Evolutionary conservation across 1,140 invertebrate genomes (phyloP).

Genomic region (Solenopsis invicta): DNA sequence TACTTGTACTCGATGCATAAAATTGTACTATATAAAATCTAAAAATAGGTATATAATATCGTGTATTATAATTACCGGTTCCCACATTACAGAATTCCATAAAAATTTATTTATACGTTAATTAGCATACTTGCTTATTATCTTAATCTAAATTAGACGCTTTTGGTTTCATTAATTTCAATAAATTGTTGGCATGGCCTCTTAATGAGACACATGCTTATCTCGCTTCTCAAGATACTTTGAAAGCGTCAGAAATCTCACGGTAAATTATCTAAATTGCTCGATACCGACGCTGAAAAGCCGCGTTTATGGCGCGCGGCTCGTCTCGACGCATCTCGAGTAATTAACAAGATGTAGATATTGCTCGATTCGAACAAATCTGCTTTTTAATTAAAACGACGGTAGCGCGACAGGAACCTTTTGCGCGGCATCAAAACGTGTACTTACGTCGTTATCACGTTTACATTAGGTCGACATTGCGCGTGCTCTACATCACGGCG

Average conservation of each 20-base stretch:
- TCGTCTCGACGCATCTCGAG: background rate
- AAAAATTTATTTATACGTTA: constrained; percentile 26
- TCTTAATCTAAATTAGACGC: background rate
- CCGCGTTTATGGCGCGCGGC: background rate
- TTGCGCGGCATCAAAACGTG: constrained; percentile 57
- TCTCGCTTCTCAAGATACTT: background rate
- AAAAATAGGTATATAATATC: background rate
- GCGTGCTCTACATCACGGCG: constrained; percentile 28
- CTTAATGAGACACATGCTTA: constrained; percentile 4
- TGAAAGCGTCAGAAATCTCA: constrained; percentile 2
- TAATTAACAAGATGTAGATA: constrained; percentile 58
- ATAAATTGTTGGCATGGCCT: background rate
- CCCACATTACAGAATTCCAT: background rate
- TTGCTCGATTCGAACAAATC: constrained; percentile 71
- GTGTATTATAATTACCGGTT: background rate
- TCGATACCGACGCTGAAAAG: constrained; percentile 5
- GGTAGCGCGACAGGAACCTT: constrained; percentile 42
- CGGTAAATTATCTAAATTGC: constrained; percentile 52
- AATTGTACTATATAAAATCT: background rate
- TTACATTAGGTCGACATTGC: constrained; percentile 69
- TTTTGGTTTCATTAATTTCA: constrained; percentile 24
- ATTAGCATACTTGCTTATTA: constrained; percentile 31
- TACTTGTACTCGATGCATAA: background rate
- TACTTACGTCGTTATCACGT: constrained; percentile 72
- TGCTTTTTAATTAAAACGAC: constrained; percentile 73